Base-by-base conservation (phyloP, 2,797 vertebrate genomes). In the Eupleurogrammus muticus region DNA sequence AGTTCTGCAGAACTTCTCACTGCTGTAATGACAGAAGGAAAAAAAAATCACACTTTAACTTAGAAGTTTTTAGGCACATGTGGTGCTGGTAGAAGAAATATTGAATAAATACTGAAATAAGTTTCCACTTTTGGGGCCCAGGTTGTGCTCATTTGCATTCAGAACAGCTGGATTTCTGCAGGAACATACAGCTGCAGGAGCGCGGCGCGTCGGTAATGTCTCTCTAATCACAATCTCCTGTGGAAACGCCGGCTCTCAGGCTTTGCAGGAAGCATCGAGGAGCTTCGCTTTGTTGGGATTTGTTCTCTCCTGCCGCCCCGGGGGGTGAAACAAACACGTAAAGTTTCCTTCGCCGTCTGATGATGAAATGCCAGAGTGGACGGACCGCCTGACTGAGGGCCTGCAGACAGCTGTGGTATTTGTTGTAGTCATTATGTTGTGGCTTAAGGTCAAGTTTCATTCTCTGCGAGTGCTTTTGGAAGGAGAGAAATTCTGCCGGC, bases 361-460 rank as follows among this genome's bases (percentile, higher is more conserved):
- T 82, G 60, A 67, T 74, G 69, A 75, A 80, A 80, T 76, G 52
- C 63, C 62, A 58, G 32, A 58, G 50, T 32, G 44, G 47, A 49
- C 74, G 52, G 62, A 28, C 62, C 44, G 49, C 50, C 72, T 70
- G 72, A 61, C 23, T 11, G 44, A 19, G 20, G 28, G 58, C 77
- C 66, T 6, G 14, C 28, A 80, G 71, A 66, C 50, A 35, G 50
- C 44, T 71, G 47, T 74, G 65, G 40, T 70, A 68, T 80, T 73
- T 82, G 54, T 66, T 69, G 23, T 9, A 46, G 51, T 62, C 28
- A 0, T 42, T 47, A 69, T 66, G 71, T 51, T 52, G 34, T 21
- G 49, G 14, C 57, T 82, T 71, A 66, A 87, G 79, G 77, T 89
- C 55, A 76, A 9, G 49, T 71, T 52, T 59, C 28, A 19, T 66